Evolutionary conservation across 2,888 invertebrate species (phyloP).

Genomic region (Erebia ligea): DNA sequence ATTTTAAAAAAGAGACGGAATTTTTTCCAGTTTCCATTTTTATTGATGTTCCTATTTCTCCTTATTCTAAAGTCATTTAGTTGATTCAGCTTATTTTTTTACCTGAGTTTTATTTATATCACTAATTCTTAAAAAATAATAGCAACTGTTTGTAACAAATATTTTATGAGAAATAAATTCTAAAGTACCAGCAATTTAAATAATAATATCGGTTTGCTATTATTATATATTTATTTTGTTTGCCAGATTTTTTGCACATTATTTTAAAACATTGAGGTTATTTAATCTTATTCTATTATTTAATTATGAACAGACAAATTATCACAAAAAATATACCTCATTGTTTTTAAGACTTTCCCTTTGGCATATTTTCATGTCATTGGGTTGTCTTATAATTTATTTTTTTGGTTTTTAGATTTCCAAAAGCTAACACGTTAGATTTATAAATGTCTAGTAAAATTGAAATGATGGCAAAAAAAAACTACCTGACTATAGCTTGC

Average conservation of each 20-base stretch:
- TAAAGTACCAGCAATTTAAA: background rate
- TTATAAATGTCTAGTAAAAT: conserved; percentile 33
- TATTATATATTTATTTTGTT: conserved; percentile 33
- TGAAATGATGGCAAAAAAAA: conserved; percentile 20
- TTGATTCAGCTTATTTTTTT: conserved; percentile 79
- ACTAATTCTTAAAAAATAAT: conserved; percentile 46
- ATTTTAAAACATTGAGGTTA: conserved; percentile 42
- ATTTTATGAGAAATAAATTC: background rate
- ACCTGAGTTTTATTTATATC: conserved; percentile 57
- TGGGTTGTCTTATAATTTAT: conserved; percentile 58
- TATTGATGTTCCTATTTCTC: conserved; percentile 36
- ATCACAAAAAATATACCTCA: conserved; percentile 44
- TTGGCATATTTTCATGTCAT: conserved; percentile 49
- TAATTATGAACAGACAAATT: background rate
- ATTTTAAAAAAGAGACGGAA: conserved; percentile 25
- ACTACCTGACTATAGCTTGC: background rate
- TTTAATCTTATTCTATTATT: conserved; percentile 8
- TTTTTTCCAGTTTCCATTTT: conserved; percentile 27
- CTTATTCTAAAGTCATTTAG: conserved; percentile 50
- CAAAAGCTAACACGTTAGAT: conserved; percentile 58
- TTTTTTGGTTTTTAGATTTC: conserved; percentile 44
- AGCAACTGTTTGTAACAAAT: conserved; percentile 22
- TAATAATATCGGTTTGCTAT: conserved; percentile 31
- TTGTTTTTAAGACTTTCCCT: conserved; percentile 53
- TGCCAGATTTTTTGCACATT: conserved; percentile 49